These are phyloP conservation scores for Molorchus minor DNA, from an alignment of 2,888 invertebrate genomes.

Conservation along the genomic window DNA sequence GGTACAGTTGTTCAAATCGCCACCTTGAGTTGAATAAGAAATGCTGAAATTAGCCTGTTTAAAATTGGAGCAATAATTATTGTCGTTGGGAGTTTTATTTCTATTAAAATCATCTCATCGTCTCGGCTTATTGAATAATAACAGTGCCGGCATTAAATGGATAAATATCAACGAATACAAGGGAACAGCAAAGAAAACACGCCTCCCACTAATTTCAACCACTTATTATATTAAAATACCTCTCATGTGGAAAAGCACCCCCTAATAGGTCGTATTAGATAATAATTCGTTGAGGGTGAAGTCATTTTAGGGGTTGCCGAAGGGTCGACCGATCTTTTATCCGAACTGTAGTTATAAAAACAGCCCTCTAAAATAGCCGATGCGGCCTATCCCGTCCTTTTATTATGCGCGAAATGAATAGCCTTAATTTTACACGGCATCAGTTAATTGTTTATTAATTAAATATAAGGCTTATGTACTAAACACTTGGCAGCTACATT, in stretches of 20 bases:
- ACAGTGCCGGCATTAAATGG: not conserved
- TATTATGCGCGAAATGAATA: slow-evolving; percentile 33
- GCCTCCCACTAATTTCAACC: slow-evolving; percentile 37
- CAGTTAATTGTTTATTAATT: slow-evolving; percentile 7
- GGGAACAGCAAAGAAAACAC: slow-evolving; percentile 24
- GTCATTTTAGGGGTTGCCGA: slow-evolving; percentile 40
- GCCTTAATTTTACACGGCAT: slow-evolving; percentile 23
- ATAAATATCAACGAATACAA: slow-evolving; percentile 17
- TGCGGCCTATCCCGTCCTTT: slow-evolving; percentile 1
- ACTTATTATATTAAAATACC: slow-evolving; percentile 41
- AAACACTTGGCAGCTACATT: not conserved
- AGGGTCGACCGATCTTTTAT: slow-evolving; percentile 29
- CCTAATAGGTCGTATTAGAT: slow-evolving; percentile 38
- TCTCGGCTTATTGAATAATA: slow-evolving; percentile 12
- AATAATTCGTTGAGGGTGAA: slow-evolving; percentile 42
- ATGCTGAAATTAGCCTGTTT: no score
- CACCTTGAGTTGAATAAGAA: no score
- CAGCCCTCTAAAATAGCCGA: slow-evolving; percentile 32
- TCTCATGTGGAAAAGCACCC: slow-evolving; percentile 38
- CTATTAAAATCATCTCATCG: not conserved
- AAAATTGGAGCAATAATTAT: no score
- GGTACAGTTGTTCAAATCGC: no score
- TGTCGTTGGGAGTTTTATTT: no score
- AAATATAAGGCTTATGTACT: not conserved
- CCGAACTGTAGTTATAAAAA: slow-evolving; percentile 37